Conservation (phyloP, 2,797 vertebrate species). For the Acestrorhynchus altus region DNA sequence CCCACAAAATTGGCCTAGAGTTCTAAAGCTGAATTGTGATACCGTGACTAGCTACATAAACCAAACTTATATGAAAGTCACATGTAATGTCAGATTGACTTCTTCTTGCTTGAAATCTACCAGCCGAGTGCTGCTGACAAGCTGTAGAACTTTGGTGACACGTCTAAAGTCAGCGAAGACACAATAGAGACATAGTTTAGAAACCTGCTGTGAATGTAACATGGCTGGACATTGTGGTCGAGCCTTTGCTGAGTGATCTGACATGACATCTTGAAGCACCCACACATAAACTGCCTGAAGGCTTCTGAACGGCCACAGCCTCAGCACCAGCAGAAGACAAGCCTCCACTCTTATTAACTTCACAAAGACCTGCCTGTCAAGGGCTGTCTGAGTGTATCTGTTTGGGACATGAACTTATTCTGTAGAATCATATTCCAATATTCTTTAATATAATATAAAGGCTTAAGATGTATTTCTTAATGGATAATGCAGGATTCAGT, state of each 20-base stretch:
- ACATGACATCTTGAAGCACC: slow-evolving; percentile 48
- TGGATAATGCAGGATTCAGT: no score
- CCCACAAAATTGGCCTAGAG: no score
- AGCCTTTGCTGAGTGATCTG: slow-evolving; percentile 57
- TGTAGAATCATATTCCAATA: neutral
- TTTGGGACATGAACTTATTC: neutral
- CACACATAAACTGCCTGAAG: slow-evolving; percentile 20
- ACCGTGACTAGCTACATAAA: no score
- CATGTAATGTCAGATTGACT: no score
- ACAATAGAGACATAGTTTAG: neutral
- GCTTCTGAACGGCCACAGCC: neutral
- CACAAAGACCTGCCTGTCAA: slow-evolving; percentile 1
- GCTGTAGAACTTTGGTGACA: neutral
- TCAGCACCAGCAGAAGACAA: slow-evolving; percentile 20
- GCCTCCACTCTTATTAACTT: slow-evolving; percentile 3
- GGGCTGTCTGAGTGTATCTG: neutral
- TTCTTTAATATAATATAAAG: neutral
- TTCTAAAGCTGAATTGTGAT: no score
- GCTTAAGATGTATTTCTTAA: neutral
- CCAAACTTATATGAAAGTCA: no score
- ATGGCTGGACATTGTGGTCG: slow-evolving; percentile 64
- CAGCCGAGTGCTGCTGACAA: neutral
- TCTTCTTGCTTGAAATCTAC: neutral
- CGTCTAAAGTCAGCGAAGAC: neutral
- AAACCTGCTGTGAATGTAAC: slow-evolving; percentile 60